These are phyloP conservation scores for Vireo altiloquus DNA, from an alignment of 2,113 vertebrate species.

Conservation along the genomic window DNA sequence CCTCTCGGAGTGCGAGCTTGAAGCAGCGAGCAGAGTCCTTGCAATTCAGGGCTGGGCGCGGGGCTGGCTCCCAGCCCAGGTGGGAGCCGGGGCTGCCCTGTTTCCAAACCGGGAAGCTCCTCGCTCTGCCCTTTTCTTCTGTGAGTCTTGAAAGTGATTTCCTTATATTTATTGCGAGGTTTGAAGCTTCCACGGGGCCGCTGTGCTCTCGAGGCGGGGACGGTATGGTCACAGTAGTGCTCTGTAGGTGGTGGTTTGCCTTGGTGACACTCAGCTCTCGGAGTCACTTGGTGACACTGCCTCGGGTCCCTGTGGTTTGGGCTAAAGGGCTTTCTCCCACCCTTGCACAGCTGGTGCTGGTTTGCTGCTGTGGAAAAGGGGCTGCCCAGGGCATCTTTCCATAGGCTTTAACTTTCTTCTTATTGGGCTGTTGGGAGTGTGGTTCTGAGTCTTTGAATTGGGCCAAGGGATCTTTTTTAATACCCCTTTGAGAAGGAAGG, in stretches of 20 bases:
- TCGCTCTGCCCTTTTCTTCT: not conserved
- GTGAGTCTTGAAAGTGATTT: not conserved
- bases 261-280: not conserved
- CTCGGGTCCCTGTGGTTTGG: not conserved
- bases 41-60: not conserved
- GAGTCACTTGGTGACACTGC: too few relatives aligned
- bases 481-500: not conserved
- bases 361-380: not conserved
- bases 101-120: not conserved
- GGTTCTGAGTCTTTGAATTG: not conserved
- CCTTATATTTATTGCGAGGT: rapidly evolving
- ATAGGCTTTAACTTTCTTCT: not conserved
- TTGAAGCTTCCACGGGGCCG: not conserved
- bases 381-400: not conserved
- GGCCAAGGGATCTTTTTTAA: not conserved
- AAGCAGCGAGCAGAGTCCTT: not conserved
- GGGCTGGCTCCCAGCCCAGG: not conserved
- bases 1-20: rapidly evolving
- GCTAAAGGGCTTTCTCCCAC: not conserved
- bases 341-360: not conserved
- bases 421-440: not conserved
- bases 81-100: not conserved
- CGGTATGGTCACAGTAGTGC: rapidly evolving
- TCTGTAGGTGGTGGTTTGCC: not conserved
- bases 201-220: not conserved